These are phyloP conservation scores for Thyatira batis DNA, from an alignment of 2,888 invertebrate species.

Conservation along the genomic window DNA sequence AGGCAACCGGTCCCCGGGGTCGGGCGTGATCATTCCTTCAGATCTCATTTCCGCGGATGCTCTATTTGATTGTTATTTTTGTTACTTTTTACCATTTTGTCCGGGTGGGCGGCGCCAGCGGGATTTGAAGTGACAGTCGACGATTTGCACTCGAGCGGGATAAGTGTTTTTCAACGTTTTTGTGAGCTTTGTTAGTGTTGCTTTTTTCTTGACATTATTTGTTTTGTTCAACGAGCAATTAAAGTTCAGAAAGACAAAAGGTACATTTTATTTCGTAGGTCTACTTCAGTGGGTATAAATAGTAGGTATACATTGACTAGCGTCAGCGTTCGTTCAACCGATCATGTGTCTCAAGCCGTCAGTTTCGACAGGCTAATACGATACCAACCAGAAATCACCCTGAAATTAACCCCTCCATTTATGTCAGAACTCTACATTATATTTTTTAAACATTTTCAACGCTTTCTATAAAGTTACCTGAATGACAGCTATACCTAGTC, in stretches of 20 bases:
- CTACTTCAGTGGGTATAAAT: not conserved
- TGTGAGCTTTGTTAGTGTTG: constrained; percentile 71
- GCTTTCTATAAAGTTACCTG: not conserved
- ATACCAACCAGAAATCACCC: constrained; percentile 34
- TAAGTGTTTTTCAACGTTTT: constrained; percentile 79
- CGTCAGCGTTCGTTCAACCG: constrained; percentile 24
- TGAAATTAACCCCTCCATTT: constrained; percentile 36
- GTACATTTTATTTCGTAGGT: not conserved
- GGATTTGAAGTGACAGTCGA: constrained; percentile 79
- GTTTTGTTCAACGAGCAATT: constrained; percentile 31
- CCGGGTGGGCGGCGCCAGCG: constrained; percentile 48
- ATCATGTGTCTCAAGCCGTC: constrained; percentile 29
- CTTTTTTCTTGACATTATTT: constrained; percentile 50
- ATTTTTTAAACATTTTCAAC: constrained; percentile 15
- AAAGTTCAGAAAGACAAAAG: constrained; percentile 17
- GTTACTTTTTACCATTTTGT: constrained; percentile 74
- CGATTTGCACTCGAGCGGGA: constrained; percentile 79
- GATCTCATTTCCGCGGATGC: constrained; percentile 81
- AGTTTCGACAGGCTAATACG: constrained; percentile 39
- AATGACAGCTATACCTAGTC: not conserved
- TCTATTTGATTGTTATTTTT: constrained; percentile 82
- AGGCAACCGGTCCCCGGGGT: constrained; percentile 83
- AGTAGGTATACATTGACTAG: constrained; percentile 5
- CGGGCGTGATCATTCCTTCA: constrained; percentile 78
- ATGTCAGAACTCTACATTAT: constrained; percentile 20